Evolutionary conservation across 2,113 vertebrate species (phyloP).

Genomic region (Natator depressus): DNA sequence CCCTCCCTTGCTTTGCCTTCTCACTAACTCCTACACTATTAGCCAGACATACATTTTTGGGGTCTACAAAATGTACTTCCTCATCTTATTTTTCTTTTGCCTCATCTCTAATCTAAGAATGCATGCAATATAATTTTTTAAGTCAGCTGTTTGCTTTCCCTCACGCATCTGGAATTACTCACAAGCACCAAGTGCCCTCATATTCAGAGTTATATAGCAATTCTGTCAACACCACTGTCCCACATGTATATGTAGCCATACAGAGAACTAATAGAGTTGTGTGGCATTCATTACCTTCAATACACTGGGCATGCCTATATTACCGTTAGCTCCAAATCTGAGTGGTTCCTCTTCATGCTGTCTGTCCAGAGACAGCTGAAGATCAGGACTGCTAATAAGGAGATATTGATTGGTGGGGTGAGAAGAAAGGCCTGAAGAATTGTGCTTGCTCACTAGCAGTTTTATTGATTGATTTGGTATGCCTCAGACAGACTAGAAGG

Average conservation of each 20-base stretch:
- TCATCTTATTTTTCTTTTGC: neutral
- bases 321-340: neutral
- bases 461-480: neutral
- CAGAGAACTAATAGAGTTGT: neutral
- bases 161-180: neutral
- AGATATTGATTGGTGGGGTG: neutral
- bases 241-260: neutral
- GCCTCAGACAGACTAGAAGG: neutral
- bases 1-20: neutral
- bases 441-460: neutral
- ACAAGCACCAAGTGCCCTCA: neutral
- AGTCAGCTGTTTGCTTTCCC: neutral
- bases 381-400: neutral
- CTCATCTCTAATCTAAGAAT: fast-evolving
- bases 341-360: neutral
- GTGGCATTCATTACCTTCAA: neutral
- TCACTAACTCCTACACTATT: neutral
- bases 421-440: neutral
- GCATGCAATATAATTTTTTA: neutral
- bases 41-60: neutral
- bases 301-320: neutral
- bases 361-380: neutral
- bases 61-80: neutral
- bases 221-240: fast-evolving
- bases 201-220: neutral